Evolutionary conservation across 2,797 vertebrate species (phyloP), one percentile per base, ranked within the genome.

Genomic region (Macrochelys suwanniensis): DNA sequence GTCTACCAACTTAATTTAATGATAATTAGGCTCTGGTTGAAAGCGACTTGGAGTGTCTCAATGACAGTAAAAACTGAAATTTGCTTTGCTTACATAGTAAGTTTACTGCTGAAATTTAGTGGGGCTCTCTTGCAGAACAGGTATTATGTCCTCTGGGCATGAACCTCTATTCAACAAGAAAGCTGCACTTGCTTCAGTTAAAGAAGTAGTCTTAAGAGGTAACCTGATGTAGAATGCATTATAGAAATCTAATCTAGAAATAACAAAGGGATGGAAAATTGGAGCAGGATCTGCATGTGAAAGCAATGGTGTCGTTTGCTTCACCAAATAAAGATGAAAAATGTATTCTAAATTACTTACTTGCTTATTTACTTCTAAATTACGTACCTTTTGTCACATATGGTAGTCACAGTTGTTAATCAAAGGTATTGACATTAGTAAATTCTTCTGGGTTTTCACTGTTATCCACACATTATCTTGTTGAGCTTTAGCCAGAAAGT

Each of bases 31-130:
- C 82, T 45, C 74, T 51, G 2, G 1, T 0, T 79, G 53, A 81
- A 95, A 92, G 61, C 86, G 50, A 90, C 61, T 92, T 80, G 71
- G 50, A 92, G 17, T 78, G 68, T 57, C 31, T 47, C 37, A 95
- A 95, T 92, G 31, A 9, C 71, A 5, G 3, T 0, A 0, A 21
- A 92, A 90, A 6, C 3, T 89, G 79, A 89, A 42, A n/a, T 93
- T 96, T 91, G 19, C 89, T 95, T 92, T 93, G 76, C 61, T 80
- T 93, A 21, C 87, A 87, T 96, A 89, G 83, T 87, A 92, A 93
- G 89, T 83, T 92, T 74, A 54, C 23, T 45, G 76, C 47, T 80
- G 79, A 33, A 80, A 80, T 92, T 94, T 89, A 90, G 85, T 86
- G 77, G 50, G 81, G 80, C 50, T 94, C 57, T 94, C 71, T 89